Evolutionary conservation across 2,888 invertebrate genomes (phyloP), one percentile per base, ranked within the genome.

Genomic region (Apotomis turbidana): DNA sequence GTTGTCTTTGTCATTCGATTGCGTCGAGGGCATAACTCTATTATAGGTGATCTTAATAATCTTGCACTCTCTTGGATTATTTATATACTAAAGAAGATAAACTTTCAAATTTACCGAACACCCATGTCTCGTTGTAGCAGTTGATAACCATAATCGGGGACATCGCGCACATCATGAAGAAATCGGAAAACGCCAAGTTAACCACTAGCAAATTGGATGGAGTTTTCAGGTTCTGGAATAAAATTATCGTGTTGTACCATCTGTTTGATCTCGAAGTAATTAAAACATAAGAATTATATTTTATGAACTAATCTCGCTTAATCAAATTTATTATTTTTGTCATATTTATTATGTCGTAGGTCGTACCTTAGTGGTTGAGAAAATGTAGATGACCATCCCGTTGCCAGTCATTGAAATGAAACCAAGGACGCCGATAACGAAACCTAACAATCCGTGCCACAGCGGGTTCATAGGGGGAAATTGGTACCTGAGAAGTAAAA

Each of bases 151-250:
- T 96, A 67, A 96, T 94, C 41, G 96, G 95, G 71, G 95, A 93
- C 95, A 96, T 95, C 79, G 91, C 88, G 77, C 95, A 87, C 96
- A 97, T 97, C 95, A 97, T 97, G 76, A 95, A 93, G 82, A 97
- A 96, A 83, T 97, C 97, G 63, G 97, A 96, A 83, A 97, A 95
- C 12, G 97, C 97, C 81, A 97, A 93, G 87, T 97, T 97, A 75
- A 97, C 95, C 72, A 97, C 95, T 77, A 97, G 92, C 77, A 97
- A 93, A 86, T 97, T 97, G 74, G 97, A 97, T 52, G 97, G 97
- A 49, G 97, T 97, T 74, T 96, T 94, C 70, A 97, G 90, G n/a
- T 89, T 80, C 81, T 81, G 77, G 15, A 78, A 77, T 49, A 10
- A 36, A 12, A 9, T 3, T 3, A 64, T 54, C 12, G 12, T 3